Conservation (phyloP, 2,797 vertebrate genomes). For the Holocentrus rufus region DNA sequence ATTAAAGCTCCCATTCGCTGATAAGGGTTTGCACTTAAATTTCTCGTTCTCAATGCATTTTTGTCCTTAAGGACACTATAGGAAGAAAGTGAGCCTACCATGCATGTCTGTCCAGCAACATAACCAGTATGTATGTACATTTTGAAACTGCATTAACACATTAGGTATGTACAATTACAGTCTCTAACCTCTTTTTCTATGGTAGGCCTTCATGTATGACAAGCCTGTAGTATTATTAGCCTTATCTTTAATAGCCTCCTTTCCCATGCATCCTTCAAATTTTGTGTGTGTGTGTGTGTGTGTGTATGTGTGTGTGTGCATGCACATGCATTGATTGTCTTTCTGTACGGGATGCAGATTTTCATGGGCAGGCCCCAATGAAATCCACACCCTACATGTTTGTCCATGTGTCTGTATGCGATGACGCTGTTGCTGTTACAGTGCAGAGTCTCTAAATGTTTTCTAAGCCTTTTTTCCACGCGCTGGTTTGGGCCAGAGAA, state of each 20-base stretch:
- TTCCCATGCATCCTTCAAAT: conserved; percentile 63
- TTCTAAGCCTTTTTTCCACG: conserved; percentile 49
- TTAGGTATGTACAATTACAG: conserved; percentile 47
- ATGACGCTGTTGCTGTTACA: conserved; percentile 33
- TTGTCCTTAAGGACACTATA: conserved; percentile 55
- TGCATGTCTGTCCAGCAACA: conserved; percentile 74
- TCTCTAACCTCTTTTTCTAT: conserved; percentile 46
- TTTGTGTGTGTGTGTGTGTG: conserved; percentile 2
- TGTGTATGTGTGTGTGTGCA: conserved; percentile 21
- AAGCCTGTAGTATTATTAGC: conserved; percentile 25
- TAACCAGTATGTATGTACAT: conserved; percentile 56
- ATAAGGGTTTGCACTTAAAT: conserved; percentile 69
- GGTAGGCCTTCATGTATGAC: conserved; percentile 36
- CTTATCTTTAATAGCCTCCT: conserved; percentile 61
- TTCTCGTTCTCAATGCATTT: conserved; percentile 71
- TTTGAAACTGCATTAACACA: conserved; percentile 49
- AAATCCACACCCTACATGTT: conserved; percentile 68
- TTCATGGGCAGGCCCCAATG: conserved; percentile 86
- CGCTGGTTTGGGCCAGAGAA: conserved; percentile 57
- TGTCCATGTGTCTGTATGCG: conserved; percentile 47
- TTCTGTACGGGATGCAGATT: conserved; percentile 86
- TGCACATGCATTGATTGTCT: conserved; percentile 48
- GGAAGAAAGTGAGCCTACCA: conserved; percentile 51
- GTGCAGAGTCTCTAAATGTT: conserved; percentile 67
- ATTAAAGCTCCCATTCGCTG: conserved; percentile 12